These are phyloP conservation scores for Ciconia boyciana DNA, from an alignment of 2,113 vertebrate species.

Conservation along the genomic window DNA sequence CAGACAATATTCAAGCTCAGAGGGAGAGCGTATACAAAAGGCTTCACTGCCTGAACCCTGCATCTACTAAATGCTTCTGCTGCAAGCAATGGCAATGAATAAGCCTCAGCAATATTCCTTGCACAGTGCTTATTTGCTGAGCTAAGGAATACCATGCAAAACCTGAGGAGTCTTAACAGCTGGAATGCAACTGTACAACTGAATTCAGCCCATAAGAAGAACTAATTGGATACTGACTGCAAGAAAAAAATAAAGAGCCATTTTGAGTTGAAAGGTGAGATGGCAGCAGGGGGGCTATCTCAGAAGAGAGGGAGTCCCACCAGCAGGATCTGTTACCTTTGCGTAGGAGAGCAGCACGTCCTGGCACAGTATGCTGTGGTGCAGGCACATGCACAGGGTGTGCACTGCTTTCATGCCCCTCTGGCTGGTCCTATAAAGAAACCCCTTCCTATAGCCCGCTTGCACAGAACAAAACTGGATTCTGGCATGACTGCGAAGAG, in stretches of 20 bases:
- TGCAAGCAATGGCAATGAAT: neutral
- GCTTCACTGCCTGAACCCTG: neutral
- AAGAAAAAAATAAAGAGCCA: neutral
- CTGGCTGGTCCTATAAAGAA: neutral
- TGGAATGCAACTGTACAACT: neutral
- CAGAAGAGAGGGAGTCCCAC: neutral
- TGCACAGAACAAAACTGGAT: neutral
- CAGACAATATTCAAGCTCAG: neutral
- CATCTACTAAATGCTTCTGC: neutral
- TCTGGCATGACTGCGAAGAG: neutral
- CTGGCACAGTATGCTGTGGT: neutral
- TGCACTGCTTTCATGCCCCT: neutral
- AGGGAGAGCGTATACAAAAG: neutral
- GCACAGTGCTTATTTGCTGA: neutral
- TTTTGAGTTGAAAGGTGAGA: neutral
- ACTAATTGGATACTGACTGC: neutral
- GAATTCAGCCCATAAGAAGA: neutral
- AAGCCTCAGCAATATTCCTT: neutral
- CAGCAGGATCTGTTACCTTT: neutral
- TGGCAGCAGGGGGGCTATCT: neutral
- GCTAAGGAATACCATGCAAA: neutral
- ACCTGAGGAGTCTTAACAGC: neutral
- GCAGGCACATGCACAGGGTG: neutral
- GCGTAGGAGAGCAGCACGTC: rapidly evolving
- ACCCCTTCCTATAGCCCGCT: neutral